Conservation (phyloP, 2,797 vertebrate species). For the Galagoides demidoff region DNA sequence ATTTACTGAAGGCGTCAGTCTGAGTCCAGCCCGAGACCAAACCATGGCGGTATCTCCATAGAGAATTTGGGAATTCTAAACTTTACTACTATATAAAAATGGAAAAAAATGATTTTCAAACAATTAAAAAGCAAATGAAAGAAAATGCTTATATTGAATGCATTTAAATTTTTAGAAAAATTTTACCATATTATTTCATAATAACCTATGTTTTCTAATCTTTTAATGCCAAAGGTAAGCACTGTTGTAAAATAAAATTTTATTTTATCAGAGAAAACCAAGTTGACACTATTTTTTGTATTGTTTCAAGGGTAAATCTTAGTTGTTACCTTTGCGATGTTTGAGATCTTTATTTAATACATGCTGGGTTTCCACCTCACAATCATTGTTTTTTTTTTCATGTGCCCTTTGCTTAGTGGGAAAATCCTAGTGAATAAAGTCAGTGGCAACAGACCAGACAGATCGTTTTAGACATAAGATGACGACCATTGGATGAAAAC, state of each 20-base stretch:
- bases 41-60: not conserved
- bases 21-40: not conserved
- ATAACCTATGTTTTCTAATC: not conserved
- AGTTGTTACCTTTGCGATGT: not conserved
- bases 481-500: not conserved
- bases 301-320: not conserved
- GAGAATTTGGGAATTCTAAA: not conserved
- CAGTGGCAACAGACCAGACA: not conserved
- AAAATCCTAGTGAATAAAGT: not conserved
- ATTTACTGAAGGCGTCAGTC: not conserved
- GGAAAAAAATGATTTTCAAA: not conserved
- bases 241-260: not conserved
- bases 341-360: not conserved
- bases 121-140: not conserved
- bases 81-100: not conserved
- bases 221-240: not conserved
- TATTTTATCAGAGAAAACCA: slow-evolving; percentile 2
- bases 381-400: not conserved
- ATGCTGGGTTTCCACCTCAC: not conserved
- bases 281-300: not conserved
- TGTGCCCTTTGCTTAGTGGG: not conserved
- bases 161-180: slow-evolving; percentile 8
- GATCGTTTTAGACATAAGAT: not conserved
- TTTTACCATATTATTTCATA: not conserved
- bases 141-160: not conserved